Evolutionary conservation across 2,797 vertebrate genomes (phyloP).

Genomic region (Petrocephalus sullivani): DNA sequence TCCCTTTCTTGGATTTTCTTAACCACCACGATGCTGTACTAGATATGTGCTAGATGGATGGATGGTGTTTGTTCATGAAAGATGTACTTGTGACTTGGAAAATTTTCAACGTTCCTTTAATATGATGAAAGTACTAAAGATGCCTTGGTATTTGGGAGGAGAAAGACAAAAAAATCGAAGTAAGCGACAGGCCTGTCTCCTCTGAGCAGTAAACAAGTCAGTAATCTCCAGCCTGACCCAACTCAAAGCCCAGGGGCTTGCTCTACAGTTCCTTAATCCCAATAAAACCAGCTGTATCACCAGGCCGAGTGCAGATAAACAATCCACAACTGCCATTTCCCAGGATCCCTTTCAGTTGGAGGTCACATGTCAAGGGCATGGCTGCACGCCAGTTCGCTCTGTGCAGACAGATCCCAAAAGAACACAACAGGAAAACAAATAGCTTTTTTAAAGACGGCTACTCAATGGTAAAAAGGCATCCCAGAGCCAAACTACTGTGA

Average conservation of each 20-base stretch:
- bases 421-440: conserved; percentile 23
- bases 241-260: conserved; percentile 34
- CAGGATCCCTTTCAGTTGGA: conserved; percentile 25
- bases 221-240: conserved; percentile 48
- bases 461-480: not conserved
- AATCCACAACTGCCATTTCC: conserved; percentile 28
- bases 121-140: not conserved
- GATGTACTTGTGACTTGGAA: not conserved
- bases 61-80: not conserved
- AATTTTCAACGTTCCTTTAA: not conserved
- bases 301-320: conserved; percentile 43
- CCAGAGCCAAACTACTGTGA: not conserved
- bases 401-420: conserved; percentile 21
- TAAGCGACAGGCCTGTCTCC: conserved; percentile 37
- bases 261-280: conserved; percentile 32
- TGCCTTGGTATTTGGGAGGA: not conserved
- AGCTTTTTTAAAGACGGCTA: not conserved
- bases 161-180: conserved; percentile 32
- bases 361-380: conserved; percentile 47
- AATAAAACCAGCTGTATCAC: conserved; percentile 26
- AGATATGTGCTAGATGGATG: not conserved
- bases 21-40: not conserved
- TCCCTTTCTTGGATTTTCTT: not conserved
- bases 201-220: conserved; percentile 12
- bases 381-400: conserved; percentile 31